phyloP scores from a whole-genome alignment of 2,113 vertebrate species.

The Psittacula cyanocephala region DNA sequence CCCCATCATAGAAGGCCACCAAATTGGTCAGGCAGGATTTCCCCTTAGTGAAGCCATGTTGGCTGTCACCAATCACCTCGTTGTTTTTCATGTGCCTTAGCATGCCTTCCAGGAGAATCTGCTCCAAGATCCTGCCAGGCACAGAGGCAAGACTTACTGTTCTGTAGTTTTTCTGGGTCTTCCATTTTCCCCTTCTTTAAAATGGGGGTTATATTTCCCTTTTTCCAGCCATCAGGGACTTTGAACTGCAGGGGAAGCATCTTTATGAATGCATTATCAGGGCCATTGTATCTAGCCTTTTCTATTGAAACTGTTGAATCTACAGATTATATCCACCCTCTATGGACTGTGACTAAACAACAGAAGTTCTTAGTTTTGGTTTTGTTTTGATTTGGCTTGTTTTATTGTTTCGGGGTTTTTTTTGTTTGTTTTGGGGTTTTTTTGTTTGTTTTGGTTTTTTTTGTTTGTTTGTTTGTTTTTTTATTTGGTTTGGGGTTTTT shows the following conservation, averaged over 20 bases:
- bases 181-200: neutral
- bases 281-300: neutral
- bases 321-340: neutral
- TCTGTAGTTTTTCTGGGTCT: neutral
- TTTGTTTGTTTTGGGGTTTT: no score
- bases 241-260: neutral
- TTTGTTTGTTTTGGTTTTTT: neutral
- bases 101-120: neutral
- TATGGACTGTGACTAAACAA: neutral
- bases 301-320: neutral
- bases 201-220: neutral
- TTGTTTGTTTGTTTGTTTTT: neutral
- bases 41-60: neutral
- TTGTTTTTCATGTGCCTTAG: neutral
- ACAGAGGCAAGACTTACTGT: neutral
- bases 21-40: neutral
- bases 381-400: neutral
- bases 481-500: neutral
- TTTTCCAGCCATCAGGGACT: neutral
- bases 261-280: neutral
- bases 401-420: neutral
- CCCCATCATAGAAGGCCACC: neutral
- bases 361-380: neutral
- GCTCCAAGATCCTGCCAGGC: neutral
- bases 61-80: neutral